Evolutionary conservation across 2,888 invertebrate species (phyloP), one percentile per base, ranked within the genome.

Genomic region (Heliconius aoede): DNA sequence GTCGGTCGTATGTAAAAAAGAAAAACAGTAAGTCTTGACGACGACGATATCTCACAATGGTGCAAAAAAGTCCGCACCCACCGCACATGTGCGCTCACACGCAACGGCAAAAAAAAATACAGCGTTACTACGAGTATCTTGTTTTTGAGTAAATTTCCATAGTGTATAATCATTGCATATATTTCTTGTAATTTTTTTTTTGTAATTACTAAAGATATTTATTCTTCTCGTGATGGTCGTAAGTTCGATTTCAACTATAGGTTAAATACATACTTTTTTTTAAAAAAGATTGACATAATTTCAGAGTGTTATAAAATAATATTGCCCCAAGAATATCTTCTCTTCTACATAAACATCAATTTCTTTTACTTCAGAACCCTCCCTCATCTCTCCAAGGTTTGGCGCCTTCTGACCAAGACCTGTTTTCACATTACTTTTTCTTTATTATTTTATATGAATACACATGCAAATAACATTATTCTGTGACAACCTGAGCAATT

Each of bases 11-110:
- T 75, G 78, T 51, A 81, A 88, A 88, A 86, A 87, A 85, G 83
- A 84, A 86, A 86, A 85, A 85, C 84, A 86, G 83, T 81, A 85
- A 86, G 84, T 81, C 81, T 81, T 82, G 84, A 81, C 83, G 85
- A 85, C 84, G 67, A 86, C 80, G 84, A 82, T 84, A 85, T 80
- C 86, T 87, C 85, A 46, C 46, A 88, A 82, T 80, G 81, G 79
- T 82, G 86, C 88, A 90, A 91, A 87, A 85, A 84, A 83, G n/a
- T 55, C 82, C 84, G 80, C 75, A 15, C 86, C 88, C 83, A 86
- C 82, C 84, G 76, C 89, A 89, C 88, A 85, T 83, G 84, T 93
- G 93, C 91, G 90, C 87, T 90, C 90, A 89, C 90, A 90, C 89
- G 89, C 90, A 89, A 85, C 85, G 89, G 82, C 83, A 87, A 36